These are phyloP conservation scores for Poecilia gillii DNA, from an alignment of 2,797 vertebrate genomes.

Conservation along the genomic window DNA sequence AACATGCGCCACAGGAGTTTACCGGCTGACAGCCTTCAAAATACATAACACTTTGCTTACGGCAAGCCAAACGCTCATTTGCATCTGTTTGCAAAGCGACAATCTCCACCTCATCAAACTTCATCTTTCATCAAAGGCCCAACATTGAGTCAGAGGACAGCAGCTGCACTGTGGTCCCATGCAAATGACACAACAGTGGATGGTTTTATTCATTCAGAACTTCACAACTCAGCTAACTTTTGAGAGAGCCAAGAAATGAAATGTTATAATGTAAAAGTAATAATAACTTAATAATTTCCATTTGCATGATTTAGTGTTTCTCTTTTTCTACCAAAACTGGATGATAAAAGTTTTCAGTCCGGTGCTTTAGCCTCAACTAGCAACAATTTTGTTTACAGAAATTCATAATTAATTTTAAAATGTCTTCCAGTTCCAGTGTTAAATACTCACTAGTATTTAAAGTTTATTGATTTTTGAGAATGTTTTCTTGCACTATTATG, in stretches of 20 bases:
- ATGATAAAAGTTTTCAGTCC: no score
- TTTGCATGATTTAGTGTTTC: background rate
- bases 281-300: background rate
- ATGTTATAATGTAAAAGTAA: no score
- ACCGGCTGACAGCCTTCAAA: conserved; percentile 40
- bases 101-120: conserved; percentile 27
- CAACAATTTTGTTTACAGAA: no score
- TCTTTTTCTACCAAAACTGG: background rate
- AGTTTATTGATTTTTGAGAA: no score
- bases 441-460: no score
- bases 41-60: conserved; percentile 37
- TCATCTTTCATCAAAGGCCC: conserved; percentile 1
- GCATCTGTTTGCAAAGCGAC: conserved; percentile 54
- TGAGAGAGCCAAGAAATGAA: background rate
- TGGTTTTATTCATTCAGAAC: background rate
- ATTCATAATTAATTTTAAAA: no score
- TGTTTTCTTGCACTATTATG: no score
- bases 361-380: no score
- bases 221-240: background rate
- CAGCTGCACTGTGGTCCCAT: background rate
- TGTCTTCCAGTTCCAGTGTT: no score
- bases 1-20: conserved; percentile 18
- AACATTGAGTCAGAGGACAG: conserved; percentile 2
- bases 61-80: conserved; percentile 32
- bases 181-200: background rate